These are phyloP conservation scores for Apis cerana DNA, from an alignment of 1,140 invertebrate species.

Conservation along the genomic window DNA sequence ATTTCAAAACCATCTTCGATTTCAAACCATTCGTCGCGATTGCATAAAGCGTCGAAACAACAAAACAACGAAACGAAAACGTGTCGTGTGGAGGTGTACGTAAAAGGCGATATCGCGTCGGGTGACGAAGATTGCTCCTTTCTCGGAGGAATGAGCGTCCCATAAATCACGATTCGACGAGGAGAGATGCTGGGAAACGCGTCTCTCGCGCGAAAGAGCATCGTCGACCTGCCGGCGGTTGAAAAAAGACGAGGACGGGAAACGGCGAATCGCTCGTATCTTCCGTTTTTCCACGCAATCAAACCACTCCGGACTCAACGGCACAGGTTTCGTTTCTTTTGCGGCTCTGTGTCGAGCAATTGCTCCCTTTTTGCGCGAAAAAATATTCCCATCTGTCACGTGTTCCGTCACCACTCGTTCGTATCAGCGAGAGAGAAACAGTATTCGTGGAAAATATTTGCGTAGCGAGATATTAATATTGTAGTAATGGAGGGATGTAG, in stretches of 20 bases:
- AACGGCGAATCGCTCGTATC: conserved; percentile 10
- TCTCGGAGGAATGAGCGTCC: neutral
- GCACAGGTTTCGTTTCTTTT: conserved; percentile 9
- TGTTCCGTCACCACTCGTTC: neutral
- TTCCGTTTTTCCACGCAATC: conserved; percentile 42
- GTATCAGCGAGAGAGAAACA: too few species aligned
- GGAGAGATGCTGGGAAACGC: neutral
- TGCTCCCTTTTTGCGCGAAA: neutral
- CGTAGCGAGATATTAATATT: too few species aligned
- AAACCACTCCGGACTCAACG: conserved; percentile 36
- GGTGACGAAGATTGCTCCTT: conserved; percentile 36
- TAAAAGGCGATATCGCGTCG: conserved; percentile 12
- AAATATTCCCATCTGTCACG: too few species aligned
- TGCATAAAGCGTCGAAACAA: neutral
- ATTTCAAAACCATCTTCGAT: neutral
- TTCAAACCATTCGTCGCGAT: neutral
- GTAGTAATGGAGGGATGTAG: too few species aligned
- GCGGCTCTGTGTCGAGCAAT: neutral
- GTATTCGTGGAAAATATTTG: too few species aligned
- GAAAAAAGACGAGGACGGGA: neutral
- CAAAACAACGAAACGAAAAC: neutral
- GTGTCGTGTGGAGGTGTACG: neutral
- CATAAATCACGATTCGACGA: conserved; percentile 20
- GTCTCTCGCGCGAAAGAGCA: neutral
- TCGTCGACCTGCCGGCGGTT: conserved; percentile 10